These are phyloP conservation scores for Conistra vaccinii DNA, from an alignment of 2,888 invertebrate species.

Conservation along the genomic window DNA sequence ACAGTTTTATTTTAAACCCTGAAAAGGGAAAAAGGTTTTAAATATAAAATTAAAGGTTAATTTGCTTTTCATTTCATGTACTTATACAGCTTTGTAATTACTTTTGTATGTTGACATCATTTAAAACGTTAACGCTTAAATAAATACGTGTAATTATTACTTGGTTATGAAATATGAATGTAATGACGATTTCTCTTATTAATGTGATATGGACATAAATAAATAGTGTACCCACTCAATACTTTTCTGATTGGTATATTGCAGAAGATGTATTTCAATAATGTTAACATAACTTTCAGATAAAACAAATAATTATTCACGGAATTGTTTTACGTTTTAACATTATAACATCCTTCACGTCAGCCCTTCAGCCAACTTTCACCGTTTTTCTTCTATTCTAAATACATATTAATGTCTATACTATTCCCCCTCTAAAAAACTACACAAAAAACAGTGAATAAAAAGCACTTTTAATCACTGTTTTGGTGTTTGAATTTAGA, in stretches of 20 bases:
- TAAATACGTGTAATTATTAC: constrained; percentile 25
- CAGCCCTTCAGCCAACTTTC: no score
- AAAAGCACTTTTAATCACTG: no score
- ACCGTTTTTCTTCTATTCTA: no score
- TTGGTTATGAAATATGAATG: neutral
- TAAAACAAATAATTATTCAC: no score
- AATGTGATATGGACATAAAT: neutral
- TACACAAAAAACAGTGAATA: no score
- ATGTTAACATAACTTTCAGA: no score
- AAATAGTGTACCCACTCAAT: neutral
- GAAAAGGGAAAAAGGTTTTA: constrained; percentile 28
- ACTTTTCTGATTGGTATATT: neutral
- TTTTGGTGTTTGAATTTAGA: no score
- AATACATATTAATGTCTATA: no score
- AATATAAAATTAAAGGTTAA: constrained; percentile 37
- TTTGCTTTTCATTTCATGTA: constrained; percentile 52
- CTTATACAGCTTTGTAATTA: constrained; percentile 33
- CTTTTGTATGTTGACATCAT: constrained; percentile 32
- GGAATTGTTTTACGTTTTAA: no score
- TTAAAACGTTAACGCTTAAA: constrained; percentile 26
- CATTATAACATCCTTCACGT: no score
- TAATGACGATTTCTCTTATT: neutral
- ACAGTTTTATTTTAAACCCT: constrained; percentile 14
- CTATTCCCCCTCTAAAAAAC: no score
- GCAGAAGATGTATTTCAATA: no score